Percentiles rank a stretch among this genome's conserved stretches.
These are phyloP conservation scores for Stenichneumon culpator DNA, from an alignment of 2,888 invertebrate species.

Conservation along the genomic window DNA sequence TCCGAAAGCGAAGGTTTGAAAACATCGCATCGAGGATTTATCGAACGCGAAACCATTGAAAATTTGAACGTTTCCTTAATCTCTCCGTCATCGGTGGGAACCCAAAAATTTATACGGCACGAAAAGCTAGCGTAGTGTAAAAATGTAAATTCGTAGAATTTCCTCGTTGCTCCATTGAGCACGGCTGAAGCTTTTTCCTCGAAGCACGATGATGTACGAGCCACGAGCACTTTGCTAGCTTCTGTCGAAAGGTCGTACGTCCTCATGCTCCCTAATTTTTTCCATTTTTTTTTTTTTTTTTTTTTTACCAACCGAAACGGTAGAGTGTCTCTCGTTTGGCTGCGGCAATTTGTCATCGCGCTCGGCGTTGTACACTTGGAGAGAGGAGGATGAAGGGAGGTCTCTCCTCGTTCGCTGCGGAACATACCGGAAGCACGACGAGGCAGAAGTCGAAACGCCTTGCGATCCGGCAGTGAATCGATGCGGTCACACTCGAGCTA, in stretches of 20 bases:
- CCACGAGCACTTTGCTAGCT: conserved; percentile 55
- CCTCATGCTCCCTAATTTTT: conserved; percentile 44
- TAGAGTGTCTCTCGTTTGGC: conserved; percentile 58
- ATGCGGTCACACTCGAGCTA: conserved; percentile 32
- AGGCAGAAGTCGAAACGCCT: conserved; percentile 26
- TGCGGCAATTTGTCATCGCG: conserved; percentile 65
- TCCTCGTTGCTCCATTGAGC: conserved; percentile 35
- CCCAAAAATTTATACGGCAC: neutral
- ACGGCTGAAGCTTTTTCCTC: conserved; percentile 46
- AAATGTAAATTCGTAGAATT: conserved; percentile 53
- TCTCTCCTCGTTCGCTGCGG: conserved; percentile 36
- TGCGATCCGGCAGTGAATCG: conserved; percentile 54
- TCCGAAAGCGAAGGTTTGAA: no score
- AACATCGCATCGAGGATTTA: neutral
- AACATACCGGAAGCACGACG: conserved; percentile 46
- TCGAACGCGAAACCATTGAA: neutral
- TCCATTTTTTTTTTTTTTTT: conserved; percentile 9
- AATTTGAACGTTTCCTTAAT: neutral
- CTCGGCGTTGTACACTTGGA: conserved; percentile 39
- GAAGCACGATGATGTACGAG: conserved; percentile 57
- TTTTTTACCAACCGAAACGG: conserved; percentile 13
- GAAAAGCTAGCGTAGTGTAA: conserved; percentile 1
- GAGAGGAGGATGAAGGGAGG: neutral
- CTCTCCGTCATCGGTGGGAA: neutral
- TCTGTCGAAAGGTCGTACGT: conserved; percentile 64